Evolutionary conservation across 2,113 vertebrate species (phyloP).

Genomic region (Chlorodrepanis virens): DNA sequence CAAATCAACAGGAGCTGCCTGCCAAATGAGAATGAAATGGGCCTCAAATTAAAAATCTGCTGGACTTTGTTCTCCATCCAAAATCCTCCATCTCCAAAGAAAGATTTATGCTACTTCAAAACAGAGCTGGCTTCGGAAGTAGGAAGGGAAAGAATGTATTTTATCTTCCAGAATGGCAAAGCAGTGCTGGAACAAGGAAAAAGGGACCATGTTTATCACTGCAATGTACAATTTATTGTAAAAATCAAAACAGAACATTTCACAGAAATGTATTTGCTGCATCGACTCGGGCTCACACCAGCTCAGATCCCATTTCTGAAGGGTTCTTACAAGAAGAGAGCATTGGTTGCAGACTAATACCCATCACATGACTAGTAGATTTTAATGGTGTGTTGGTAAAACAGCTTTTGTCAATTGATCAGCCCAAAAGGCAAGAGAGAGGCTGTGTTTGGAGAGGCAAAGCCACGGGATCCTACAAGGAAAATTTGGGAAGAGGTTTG

Average conservation of each 20-base stretch:
- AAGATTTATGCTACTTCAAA: conserved; percentile 16
- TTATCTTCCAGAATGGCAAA: conserved; percentile 25
- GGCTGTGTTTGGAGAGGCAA: not conserved
- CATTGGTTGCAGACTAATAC: conserved; percentile 30
- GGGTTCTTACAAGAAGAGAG: conserved; percentile 30
- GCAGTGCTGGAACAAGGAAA: conserved; percentile 1
- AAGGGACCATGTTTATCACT: conserved; percentile 12
- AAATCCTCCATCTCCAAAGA: not conserved
- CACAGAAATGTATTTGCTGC: conserved; percentile 32
- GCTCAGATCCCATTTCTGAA: conserved; percentile 55
- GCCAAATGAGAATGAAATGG: conserved; percentile 15
- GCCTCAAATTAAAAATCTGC: conserved; percentile 12
- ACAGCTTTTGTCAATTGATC: not conserved
- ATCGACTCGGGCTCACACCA: not conserved
- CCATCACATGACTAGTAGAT: not conserved
- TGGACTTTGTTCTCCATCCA: conserved; percentile 22
- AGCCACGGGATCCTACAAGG: not conserved
- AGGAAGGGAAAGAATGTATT: conserved; percentile 7
- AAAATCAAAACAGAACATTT: conserved; percentile 41
- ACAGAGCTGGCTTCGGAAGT: not conserved
- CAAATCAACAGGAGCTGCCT: not conserved
- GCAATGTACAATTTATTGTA: conserved; percentile 7
- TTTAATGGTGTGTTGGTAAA: conserved; percentile 18
- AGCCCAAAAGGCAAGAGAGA: not conserved
- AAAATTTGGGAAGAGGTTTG: not conserved